phyloP scores from a whole-genome alignment of 2,888 invertebrate genomes.

The Opisthograptis luteolata region DNA sequence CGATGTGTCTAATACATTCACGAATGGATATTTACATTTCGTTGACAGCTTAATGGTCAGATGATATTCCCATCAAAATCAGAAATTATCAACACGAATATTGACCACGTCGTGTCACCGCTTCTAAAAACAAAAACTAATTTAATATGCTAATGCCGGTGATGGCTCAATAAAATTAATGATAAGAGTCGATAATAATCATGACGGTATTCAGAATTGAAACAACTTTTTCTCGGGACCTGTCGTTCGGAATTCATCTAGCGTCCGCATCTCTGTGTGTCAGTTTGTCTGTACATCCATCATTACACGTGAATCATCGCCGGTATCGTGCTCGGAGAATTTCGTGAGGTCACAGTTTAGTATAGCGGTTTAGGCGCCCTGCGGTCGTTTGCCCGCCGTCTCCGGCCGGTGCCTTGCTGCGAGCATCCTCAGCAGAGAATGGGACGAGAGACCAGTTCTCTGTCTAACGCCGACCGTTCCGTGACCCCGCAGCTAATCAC shows the following conservation, averaged over 20 bases:
- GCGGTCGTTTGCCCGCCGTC: constrained; percentile 68
- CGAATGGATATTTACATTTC: constrained; percentile 47
- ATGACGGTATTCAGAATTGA: constrained; percentile 48
- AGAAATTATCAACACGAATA: constrained; percentile 47
- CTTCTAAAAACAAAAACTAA: constrained; percentile 54
- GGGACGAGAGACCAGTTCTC: constrained; percentile 59
- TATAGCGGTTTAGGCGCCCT: constrained; percentile 82
- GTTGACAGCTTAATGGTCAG: constrained; percentile 56
- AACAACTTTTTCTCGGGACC: constrained; percentile 50
- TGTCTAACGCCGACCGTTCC: constrained; percentile 80
- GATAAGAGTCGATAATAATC: constrained; percentile 52
- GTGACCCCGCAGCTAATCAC: constrained; percentile 82
- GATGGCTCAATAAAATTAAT: constrained; percentile 65
- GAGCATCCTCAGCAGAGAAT: constrained; percentile 46
- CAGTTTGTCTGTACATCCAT: constrained; percentile 69
- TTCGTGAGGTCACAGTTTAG: constrained; percentile 84
- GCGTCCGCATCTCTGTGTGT: constrained; percentile 70
- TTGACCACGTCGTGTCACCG: constrained; percentile 37
- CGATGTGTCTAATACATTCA: constrained; percentile 33
- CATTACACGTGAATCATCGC: constrained; percentile 79
- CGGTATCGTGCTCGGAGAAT: constrained; percentile 77
- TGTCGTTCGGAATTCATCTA: constrained; percentile 70
- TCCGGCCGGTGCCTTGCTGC: constrained; percentile 45
- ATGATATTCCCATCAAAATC: constrained; percentile 46
- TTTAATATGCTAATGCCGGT: constrained; percentile 59